Evolutionary conservation across 2,113 vertebrate genomes (phyloP).

Genomic region (Zapornia atra): DNA sequence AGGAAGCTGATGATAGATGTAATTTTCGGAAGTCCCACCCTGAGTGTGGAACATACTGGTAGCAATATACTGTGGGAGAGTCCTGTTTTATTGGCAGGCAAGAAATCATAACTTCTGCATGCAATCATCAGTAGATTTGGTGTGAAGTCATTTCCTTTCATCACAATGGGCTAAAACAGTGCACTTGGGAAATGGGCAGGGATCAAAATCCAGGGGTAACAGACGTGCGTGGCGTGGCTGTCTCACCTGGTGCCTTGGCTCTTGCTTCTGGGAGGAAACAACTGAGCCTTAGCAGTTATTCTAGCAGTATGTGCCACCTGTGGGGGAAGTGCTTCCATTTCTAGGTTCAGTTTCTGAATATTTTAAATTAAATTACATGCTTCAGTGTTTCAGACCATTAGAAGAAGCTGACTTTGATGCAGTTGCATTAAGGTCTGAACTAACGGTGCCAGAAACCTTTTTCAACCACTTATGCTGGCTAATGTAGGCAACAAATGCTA

Average conservation of each 20-base stretch:
- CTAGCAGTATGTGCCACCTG: not conserved
- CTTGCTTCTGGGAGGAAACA: fast-evolving
- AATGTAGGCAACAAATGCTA: not conserved
- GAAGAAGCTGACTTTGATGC: not conserved
- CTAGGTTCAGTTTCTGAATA: not conserved
- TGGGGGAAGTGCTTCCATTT: not conserved
- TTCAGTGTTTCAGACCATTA: not conserved
- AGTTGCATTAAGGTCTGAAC: not conserved
- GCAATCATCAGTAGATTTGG: not conserved
- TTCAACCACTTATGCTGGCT: not conserved
- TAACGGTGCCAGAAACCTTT: slow-evolving; percentile 1
- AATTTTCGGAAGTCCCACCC: not conserved
- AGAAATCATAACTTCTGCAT: not conserved
- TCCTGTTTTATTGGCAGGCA: not conserved
- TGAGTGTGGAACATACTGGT: not conserved
- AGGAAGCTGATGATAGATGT: not conserved
- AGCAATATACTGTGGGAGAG: not conserved
- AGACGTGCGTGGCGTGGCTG: fast-evolving
- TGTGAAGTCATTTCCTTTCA: not conserved
- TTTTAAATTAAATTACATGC: slow-evolving; percentile 4
- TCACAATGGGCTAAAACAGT: not conserved
- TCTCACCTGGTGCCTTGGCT: not conserved
- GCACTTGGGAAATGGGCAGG: not conserved
- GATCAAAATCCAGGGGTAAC: not conserved
- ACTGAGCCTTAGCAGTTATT: not conserved